Evolutionary conservation across 2,113 vertebrate species (phyloP).

Genomic region (Xenopus laevis): DNA sequence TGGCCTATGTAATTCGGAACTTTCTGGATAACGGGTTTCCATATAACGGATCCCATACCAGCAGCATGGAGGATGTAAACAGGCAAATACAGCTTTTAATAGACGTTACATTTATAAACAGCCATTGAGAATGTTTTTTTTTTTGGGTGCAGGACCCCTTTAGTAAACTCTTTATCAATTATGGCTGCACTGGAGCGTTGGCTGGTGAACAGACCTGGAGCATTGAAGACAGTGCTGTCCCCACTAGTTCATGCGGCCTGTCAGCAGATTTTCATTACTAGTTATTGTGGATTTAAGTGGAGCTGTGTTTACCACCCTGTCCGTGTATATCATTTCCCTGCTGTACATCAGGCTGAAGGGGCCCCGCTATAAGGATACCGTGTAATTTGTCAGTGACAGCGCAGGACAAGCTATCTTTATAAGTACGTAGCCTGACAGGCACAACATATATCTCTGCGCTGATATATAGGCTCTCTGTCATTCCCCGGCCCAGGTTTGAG

Average conservation of each 20-base stretch:
- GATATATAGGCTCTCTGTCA: constrained; percentile 32
- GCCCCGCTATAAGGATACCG: constrained; percentile 30
- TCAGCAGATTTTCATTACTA: constrained; percentile 31
- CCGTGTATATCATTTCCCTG: constrained; percentile 28
- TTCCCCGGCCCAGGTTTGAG: background rate
- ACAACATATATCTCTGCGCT: constrained; percentile 38
- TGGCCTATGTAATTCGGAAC: too few species aligned
- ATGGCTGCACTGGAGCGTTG: background rate
- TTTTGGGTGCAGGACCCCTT: background rate
- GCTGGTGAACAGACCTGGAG: background rate
- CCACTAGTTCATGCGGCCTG: constrained; percentile 1
- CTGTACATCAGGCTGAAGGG: constrained; percentile 29
- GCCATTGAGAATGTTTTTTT: too few species aligned
- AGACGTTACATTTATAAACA: too few species aligned
- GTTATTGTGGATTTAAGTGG: constrained; percentile 28
- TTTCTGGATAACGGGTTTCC: too few species aligned
- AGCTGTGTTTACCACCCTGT: constrained; percentile 16
- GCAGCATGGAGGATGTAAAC: too few species aligned
- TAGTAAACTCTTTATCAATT: background rate
- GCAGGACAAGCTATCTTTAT: constrained; percentile 38
- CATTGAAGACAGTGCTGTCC: background rate
- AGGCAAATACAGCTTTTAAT: too few species aligned
- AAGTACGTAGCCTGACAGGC: constrained; percentile 36
- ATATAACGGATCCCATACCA: too few species aligned
- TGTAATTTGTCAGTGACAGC: constrained; percentile 37